These are phyloP conservation scores for Brevimyrus niger DNA, from an alignment of 2,113 vertebrate genomes.

Conservation along the genomic window DNA sequence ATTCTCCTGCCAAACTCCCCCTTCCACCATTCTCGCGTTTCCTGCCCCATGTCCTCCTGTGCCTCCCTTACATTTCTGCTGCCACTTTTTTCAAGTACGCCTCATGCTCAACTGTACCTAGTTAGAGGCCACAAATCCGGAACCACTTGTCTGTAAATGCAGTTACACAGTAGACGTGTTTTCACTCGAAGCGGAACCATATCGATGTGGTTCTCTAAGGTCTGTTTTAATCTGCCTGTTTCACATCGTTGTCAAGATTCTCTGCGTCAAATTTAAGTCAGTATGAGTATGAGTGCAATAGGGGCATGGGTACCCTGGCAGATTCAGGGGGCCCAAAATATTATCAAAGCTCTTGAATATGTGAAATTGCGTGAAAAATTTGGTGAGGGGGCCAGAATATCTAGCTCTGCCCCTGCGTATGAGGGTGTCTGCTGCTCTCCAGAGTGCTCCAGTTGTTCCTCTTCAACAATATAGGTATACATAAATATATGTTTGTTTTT, in stretches of 20 bases:
- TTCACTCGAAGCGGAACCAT: not conserved
- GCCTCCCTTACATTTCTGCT: not conserved
- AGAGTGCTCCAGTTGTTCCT: not conserved
- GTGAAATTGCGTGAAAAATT: not conserved
- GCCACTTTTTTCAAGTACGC: not conserved
- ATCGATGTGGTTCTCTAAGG: not conserved
- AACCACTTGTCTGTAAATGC: not conserved
- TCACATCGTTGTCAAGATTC: not conserved
- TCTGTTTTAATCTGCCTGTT: not conserved
- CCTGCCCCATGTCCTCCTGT: not conserved
- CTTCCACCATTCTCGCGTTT: not conserved
- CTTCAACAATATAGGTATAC: not conserved
- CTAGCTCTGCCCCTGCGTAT: not conserved
- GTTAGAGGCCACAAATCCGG: not conserved
- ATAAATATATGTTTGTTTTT: conserved; percentile 6
- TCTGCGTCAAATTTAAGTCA: not conserved
- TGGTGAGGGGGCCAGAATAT: not conserved
- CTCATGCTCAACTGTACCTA: not conserved
- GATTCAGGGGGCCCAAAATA: not conserved
- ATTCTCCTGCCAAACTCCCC: not conserved
- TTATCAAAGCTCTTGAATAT: not conserved
- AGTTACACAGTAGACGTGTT: not conserved
- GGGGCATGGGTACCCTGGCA: not conserved
- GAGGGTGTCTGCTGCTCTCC: not conserved
- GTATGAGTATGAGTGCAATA: not conserved